Conservation (phyloP, 1,140 invertebrate genomes). For the Danaus melanippus region DNA sequence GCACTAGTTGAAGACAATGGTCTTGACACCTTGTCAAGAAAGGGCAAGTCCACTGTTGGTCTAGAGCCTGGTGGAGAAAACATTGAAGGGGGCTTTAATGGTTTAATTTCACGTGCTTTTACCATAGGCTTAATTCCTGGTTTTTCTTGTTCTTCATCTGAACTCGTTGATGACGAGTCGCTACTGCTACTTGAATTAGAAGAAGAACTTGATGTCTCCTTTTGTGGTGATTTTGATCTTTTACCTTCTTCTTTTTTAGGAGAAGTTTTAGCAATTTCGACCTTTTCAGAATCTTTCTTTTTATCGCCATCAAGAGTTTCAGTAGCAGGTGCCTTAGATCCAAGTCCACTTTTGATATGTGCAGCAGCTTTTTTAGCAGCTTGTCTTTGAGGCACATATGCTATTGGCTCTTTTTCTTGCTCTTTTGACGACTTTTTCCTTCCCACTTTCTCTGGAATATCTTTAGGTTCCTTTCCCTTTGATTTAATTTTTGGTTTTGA, state of each 20-base stretch:
- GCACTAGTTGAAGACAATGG: constrained; percentile 69
- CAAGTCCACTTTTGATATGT: constrained; percentile 87
- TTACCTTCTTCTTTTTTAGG: constrained; percentile 64
- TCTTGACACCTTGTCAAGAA: constrained; percentile 75
- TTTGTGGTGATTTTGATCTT: constrained; percentile 35
- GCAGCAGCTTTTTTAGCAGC: constrained; percentile 93
- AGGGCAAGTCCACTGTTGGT: constrained; percentile 73
- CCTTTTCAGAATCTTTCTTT: constrained; percentile 58
- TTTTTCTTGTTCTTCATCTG: constrained; percentile 69
- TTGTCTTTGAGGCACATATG: constrained; percentile 90
- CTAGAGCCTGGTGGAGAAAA: constrained; percentile 64
- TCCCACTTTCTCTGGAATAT: constrained; percentile 63
- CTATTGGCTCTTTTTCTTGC: constrained; percentile 79
- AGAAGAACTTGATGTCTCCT: constrained; percentile 66
- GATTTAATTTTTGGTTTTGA: constrained; percentile 59
- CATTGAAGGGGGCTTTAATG: constrained; percentile 51
- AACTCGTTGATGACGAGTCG: constrained; percentile 67
- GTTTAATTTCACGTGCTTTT: constrained; percentile 60
- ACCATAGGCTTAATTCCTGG: constrained; percentile 50
- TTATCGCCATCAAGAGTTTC: constrained; percentile 69
- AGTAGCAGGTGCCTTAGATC: constrained; percentile 72
- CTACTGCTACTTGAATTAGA: constrained; percentile 65
- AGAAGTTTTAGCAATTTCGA: constrained; percentile 39
- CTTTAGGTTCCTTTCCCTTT: constrained; percentile 57
- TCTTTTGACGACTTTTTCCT: constrained; percentile 69